Percentiles rank a stretch among this genome's conserved stretches.
Conservation (phyloP, 2,113 vertebrate genomes). For the Gymnarchus niloticus region DNA sequence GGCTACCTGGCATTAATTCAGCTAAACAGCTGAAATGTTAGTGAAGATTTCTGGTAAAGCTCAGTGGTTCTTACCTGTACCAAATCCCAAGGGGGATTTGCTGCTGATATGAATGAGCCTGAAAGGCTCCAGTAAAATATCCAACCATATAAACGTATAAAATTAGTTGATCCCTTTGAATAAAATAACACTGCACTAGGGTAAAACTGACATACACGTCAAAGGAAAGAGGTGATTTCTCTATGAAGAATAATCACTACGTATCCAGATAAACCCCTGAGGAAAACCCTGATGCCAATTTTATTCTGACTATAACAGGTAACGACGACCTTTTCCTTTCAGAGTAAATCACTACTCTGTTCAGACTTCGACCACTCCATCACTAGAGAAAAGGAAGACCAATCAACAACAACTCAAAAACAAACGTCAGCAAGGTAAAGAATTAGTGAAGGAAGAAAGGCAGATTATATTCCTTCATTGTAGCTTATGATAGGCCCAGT, state of each 20-base stretch:
- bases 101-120: not conserved
- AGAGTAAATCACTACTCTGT: not conserved
- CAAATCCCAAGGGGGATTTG: not conserved
- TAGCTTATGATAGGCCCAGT: not conserved
- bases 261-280: not conserved
- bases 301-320: not conserved
- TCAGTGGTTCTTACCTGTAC: not conserved
- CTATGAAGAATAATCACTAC: not conserved
- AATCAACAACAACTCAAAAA: not conserved
- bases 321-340: not conserved
- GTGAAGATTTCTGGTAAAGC: not conserved
- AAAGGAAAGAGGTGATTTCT: not conserved
- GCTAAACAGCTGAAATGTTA: not conserved
- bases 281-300: not conserved
- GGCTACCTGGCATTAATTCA: not conserved
- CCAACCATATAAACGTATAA: not conserved
- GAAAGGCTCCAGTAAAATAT: not conserved
- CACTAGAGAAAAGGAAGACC: not conserved
- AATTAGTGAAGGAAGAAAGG: not conserved
- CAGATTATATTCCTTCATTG: not conserved
- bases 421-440: not conserved
- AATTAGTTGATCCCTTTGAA: not conserved
- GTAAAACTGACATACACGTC: not conserved
- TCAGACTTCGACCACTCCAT: not conserved
- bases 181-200: not conserved